Base-by-base conservation (phyloP, 2,113 vertebrate genomes). In the Loxodonta africana region DNA sequence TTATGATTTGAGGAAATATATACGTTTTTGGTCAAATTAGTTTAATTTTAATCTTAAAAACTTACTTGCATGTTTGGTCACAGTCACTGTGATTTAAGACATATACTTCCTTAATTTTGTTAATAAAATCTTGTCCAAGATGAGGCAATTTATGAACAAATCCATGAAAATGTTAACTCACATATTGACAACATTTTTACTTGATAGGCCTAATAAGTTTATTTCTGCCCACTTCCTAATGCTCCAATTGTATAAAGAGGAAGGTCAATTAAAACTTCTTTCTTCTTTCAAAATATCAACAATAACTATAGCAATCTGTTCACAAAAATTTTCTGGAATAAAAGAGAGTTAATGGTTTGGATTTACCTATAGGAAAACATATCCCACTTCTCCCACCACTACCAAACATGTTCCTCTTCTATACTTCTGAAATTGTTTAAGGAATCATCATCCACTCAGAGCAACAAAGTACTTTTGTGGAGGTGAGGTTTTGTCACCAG, bases 121-220 rank as follows among this genome's bases (percentile, higher is more conserved):
- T 93, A 88, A 96, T 53, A 87, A 86, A 41, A 4, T 65, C 33
- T 95, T 73, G 25, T 92, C 25, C 81, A 77, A 88, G 6, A 48
- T 84, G 53, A 57, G 53, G 53, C 53, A 57, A 57, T 17, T 57
- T 57, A 57, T 57, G 53, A 57, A 37, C 28, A 46, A 63, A 65
- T 2, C 88, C 93, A 73, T 14, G 11, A 92, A 57, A 94, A 81
- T 30, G 0, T 0, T 53, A 91, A 73, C 11, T 62, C 5, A 77
- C 37, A 62, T 53, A 89, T 9, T 69, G 33, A 60, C 2, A 65
- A 48, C 1, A 91, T 26, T 62, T 94, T 53, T 84, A 95, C 41
- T 77, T 80, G 26, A 67, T 30, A 62, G 7, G 8, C 8, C n/a
- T 88, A 48, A 76, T 46, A 7, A n/a, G 1, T 82, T 62, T 41